Evolutionary conservation across 1,140 invertebrate genomes (phyloP).

Genomic region (Drosophila ironensis): DNA sequence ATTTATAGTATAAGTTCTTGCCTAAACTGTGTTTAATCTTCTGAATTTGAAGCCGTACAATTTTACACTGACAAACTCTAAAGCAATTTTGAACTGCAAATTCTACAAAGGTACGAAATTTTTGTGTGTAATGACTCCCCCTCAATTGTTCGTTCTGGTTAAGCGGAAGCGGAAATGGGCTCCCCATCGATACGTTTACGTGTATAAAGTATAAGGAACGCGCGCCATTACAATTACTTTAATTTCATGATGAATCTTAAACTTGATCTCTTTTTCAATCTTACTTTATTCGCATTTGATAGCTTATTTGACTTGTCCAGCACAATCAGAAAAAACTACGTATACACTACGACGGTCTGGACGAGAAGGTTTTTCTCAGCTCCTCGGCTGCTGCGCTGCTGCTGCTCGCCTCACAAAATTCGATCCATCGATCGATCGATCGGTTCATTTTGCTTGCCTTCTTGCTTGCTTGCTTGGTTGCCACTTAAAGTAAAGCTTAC

Average conservation of each 20-base stretch:
- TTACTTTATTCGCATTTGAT: slow-evolving; percentile 39
- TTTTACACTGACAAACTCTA: slow-evolving; percentile 56
- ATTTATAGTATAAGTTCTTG: slow-evolving; percentile 13
- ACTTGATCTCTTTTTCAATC: slow-evolving; percentile 22
- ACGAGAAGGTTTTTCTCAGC: too few relatives aligned
- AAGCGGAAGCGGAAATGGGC: slow-evolving; percentile 41
- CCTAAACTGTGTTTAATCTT: slow-evolving; percentile 13
- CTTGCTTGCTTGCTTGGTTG: slow-evolving; percentile 45
- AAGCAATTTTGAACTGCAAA: slow-evolving; percentile 81
- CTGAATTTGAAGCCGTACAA: slow-evolving; percentile 31
- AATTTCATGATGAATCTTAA: slow-evolving; percentile 11
- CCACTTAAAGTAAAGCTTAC: slow-evolving; percentile 62
- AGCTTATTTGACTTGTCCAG: slow-evolving; percentile 36
- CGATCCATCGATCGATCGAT: slow-evolving; percentile 21
- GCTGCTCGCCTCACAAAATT: slow-evolving; percentile 8
- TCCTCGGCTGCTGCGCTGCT: not conserved
- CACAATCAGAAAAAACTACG: slow-evolving; percentile 38
- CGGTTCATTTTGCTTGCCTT: slow-evolving; percentile 24
- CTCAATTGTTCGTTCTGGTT: slow-evolving; percentile 17
- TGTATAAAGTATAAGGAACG: slow-evolving; percentile 58
- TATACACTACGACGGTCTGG: slow-evolving; percentile 5
- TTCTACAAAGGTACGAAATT: slow-evolving; percentile 80
- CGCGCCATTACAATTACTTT: slow-evolving; percentile 44
- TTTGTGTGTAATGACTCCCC: slow-evolving; percentile 42
- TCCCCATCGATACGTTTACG: slow-evolving; percentile 22